Conservation (phyloP, 2,888 invertebrate genomes). For the Drosophila buzzatii region DNA sequence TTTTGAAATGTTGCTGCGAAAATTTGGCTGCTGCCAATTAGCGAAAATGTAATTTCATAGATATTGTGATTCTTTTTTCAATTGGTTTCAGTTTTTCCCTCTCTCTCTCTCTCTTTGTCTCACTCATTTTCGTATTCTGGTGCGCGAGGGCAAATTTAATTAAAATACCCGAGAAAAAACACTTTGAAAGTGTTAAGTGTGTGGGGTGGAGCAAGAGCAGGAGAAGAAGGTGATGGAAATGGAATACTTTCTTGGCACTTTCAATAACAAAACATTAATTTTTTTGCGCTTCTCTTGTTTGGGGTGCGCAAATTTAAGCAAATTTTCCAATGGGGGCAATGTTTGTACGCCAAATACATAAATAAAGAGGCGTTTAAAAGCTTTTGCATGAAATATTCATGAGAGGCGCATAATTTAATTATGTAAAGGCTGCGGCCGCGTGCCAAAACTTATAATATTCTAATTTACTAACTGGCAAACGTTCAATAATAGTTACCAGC, state of each 20-base stretch:
- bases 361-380: conserved; percentile 72
- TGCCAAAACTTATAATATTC: conserved; percentile 76
- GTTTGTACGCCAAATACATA: conserved; percentile 65
- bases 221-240: background rate
- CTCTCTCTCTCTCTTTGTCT: no score
- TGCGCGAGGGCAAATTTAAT: conserved; percentile 45
- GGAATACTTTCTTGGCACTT: conserved; percentile 55
- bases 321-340: conserved; percentile 6
- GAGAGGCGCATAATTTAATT: conserved; percentile 72
- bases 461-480: conserved; percentile 75
- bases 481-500: conserved; percentile 65
- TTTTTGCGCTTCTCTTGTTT: background rate
- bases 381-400: conserved; percentile 73
- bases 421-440: conserved; percentile 68
- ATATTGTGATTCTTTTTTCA: conserved; percentile 12
- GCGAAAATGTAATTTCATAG: conserved; percentile 54
- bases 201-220: background rate
- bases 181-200: conserved; percentile 46
- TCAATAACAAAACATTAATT: conserved; percentile 54
- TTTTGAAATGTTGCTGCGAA: conserved; percentile 26
- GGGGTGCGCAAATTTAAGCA: conserved; percentile 36
- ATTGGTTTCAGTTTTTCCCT: background rate
- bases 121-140: background rate
- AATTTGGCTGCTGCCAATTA: conserved; percentile 45
- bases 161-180: conserved; percentile 52